Evolutionary conservation across 2,797 vertebrate genomes (phyloP).

Genomic region (Molossus alvarezi): DNA sequence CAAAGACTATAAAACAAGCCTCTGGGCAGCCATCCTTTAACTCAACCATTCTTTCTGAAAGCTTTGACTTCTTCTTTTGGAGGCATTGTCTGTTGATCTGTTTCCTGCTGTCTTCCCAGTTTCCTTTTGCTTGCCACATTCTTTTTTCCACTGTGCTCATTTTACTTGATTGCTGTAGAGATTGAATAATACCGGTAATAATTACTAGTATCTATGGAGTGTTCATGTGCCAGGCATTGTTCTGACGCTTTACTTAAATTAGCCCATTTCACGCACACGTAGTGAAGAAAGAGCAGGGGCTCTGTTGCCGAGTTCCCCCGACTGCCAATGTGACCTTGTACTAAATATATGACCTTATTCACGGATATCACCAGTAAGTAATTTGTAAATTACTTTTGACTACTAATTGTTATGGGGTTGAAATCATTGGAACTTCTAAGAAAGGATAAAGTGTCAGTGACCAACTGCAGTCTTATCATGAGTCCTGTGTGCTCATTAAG

Average conservation of each 20-base stretch:
- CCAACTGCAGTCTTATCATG: neutral
- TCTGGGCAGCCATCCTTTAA: neutral
- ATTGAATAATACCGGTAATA: neutral
- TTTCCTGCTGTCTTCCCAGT: neutral
- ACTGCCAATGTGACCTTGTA: neutral
- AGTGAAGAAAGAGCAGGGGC: neutral
- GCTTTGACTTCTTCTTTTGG: constrained; percentile 22
- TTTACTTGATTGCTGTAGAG: neutral
- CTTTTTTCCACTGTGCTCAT: neutral
- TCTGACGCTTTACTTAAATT: neutral
- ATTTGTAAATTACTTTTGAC: constrained; percentile 56
- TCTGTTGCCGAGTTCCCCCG: neutral
- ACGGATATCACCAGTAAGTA: constrained; percentile 36
- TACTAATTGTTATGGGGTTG: constrained; percentile 61
- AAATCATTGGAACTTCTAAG: constrained; percentile 56
- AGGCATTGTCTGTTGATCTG: neutral
- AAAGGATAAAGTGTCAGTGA: constrained; percentile 6
- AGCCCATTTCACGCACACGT: neutral
- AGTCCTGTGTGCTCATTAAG: constrained; percentile 50
- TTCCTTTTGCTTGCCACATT: constrained; percentile 2
- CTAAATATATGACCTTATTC: constrained; percentile 55
- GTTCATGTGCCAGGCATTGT: neutral
- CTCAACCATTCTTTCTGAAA: neutral
- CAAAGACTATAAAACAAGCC: constrained; percentile 36
- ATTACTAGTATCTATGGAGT: neutral